Evolutionary conservation across 1,140 invertebrate genomes (phyloP), one percentile per base, ranked within the genome.

Genomic region (Temnothorax nylanderi): DNA sequence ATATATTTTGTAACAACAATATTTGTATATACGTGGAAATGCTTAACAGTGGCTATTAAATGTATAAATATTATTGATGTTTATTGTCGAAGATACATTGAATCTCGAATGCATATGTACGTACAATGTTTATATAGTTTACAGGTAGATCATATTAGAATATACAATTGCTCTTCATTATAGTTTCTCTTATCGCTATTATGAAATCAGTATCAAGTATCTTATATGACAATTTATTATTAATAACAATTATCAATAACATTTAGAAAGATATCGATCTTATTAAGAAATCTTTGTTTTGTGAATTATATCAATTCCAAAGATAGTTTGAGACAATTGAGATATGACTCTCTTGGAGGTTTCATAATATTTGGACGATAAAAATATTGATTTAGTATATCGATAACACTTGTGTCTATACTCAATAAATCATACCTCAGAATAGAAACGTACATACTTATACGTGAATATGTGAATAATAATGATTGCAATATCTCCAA

Each of bases 161-260:
- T 87, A 21, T 87, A 82, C 81, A 85, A 62, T 81, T 84, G n/a
- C 21, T 62, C 47, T 18, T 87, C 84, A 88, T 88, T 89, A 87
- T 87, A 78, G 60, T 77, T 67, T 84, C 64, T 86, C 7, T 85
- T 74, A 76, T 92, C 64, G 54, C 85, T 86, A 90, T 92, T 91
- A 91, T 71, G 44, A 88, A 84, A 90, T 92, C 58, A 37, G 64
- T 85, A 85, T 81, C 54, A 84, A 92, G 88, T 89, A 90, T 84
- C 78, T 92, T 84, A 81, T 56, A 71, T 7, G 44, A 49, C 11
- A 3, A 51, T 75, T 67, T 49, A 64, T 67, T 21, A 87, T 89
- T n/a, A 26, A 26, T 26, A 26, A 26, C 26, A 26, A 26, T 26
- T 21, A 87, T 89, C 18, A 26, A 26, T 26, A 26, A 26, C 26